Evolutionary conservation across 1,140 invertebrate genomes (phyloP).

Genomic region (Centruroides vittatus): DNA sequence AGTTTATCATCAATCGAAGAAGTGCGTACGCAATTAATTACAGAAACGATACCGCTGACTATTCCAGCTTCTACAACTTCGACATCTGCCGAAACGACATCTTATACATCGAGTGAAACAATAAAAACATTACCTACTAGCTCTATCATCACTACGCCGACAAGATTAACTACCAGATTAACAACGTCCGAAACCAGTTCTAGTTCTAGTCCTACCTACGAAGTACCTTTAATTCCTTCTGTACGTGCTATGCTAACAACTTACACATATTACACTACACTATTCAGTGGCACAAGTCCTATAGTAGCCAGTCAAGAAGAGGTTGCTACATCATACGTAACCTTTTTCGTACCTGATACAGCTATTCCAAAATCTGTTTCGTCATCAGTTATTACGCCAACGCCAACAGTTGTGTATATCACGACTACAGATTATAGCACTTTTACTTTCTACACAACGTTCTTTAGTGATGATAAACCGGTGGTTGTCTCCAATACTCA

Average conservation of each 20-base stretch:
- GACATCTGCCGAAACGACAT: background rate
- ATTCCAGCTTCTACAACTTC: background rate
- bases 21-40: conserved; percentile 17
- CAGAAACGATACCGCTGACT: conserved; percentile 1
- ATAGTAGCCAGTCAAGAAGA: conserved; percentile 18
- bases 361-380: background rate
- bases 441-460: conserved; percentile 16
- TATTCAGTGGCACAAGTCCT: conserved; percentile 17
- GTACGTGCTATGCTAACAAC: conserved; percentile 20
- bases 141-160: too few species aligned
- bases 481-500: conserved; percentile 18
- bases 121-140: too few species aligned
- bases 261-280: conserved; percentile 21
- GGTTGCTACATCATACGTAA: conserved; percentile 18
- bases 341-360: conserved; percentile 16
- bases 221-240: conserved; percentile 13
- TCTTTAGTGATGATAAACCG: conserved; percentile 18
- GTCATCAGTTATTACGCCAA: background rate
- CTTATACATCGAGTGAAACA: too few species aligned
- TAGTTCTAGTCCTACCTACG: too few species aligned
- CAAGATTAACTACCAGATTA: too few species aligned
- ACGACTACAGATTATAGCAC: conserved; percentile 17
- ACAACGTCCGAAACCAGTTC: too few species aligned
- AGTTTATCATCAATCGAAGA: conserved; percentile 21
- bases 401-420: background rate